phyloP scores from a whole-genome alignment of 2,797 vertebrate genomes.

The Phyllotis vaccarum region DNA sequence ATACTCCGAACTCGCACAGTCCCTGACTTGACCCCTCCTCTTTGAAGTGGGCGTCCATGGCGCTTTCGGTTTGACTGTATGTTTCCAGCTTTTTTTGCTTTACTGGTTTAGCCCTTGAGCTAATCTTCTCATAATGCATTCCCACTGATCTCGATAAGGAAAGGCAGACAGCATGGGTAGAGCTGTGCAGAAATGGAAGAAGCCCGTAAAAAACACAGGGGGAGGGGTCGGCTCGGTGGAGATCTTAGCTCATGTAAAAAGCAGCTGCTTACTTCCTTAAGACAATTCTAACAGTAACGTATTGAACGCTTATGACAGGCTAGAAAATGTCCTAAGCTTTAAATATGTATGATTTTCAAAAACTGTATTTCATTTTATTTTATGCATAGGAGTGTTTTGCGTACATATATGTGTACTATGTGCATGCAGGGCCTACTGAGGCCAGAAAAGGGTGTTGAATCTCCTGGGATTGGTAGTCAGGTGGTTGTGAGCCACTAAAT shows the following conservation, averaged over 20 bases:
- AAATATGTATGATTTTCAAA: not conserved
- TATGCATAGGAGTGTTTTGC: not conserved
- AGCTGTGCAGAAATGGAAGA: not conserved
- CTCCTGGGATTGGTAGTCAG: too few relatives aligned
- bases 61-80: not conserved
- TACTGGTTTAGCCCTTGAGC: not conserved
- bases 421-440: not conserved
- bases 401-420: not conserved
- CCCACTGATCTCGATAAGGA: not conserved
- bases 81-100: not conserved
- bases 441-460: not conserved
- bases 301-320: not conserved
- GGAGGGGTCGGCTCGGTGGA: not conserved
- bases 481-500: not conserved
- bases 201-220: not conserved
- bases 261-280: not conserved
- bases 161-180: not conserved
- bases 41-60: not conserved
- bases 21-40: not conserved
- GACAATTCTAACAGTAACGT: not conserved
- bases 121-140: not conserved
- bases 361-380: not conserved
- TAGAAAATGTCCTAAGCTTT: slow-evolving; percentile 19
- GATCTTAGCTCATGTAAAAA: not conserved
- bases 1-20: not conserved